Evolutionary conservation across 1,140 invertebrate genomes (phyloP), one percentile per base, ranked within the genome.

Genomic region (Melipona quadrifasciata): DNA sequence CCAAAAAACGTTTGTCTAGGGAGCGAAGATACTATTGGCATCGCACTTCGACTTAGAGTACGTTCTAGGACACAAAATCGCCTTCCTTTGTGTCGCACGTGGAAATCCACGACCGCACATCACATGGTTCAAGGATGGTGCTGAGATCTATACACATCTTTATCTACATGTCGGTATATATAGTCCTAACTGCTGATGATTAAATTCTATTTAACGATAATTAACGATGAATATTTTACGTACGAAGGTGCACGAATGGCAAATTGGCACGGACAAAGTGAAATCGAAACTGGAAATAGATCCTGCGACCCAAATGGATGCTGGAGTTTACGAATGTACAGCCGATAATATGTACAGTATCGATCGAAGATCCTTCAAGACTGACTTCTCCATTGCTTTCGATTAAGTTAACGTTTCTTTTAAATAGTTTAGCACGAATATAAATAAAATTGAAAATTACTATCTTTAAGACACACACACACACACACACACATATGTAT

Each of bases 291-390:
- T 99, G 86, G 98, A 99, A 94, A 99, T 99, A 75, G 98, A 99
- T 93, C 98, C 98, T 16, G 98, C 98, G 0, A 98, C 98, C 6
- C 98, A 98, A 95, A 98, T 98, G 97, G 98, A 98, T 93, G 97
- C 97, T 19, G 98, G 98, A 14, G 96, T 98, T 2, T 98, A 98
- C 92, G 98, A 98, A 93, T 98, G 98, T 89, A 97, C 97, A 1
- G 98, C 98, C 0, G 98, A 98, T 93, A 99, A 99, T 92, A 98
- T 98, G 97, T 99, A 98, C 92, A 97, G 97, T n/a, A 97, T 98
- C 65, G 98, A 98, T 92, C 95, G 97, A 82, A 96, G 97, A 93
- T 98, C 97, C 83, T 98, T 98, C 93, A 98, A 98, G 95, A 98
- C 98, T 83, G 98, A 98, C 95, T 98, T 98, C 95, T 98, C 97